Evolutionary conservation across 2,113 vertebrate genomes (phyloP).

Genomic region (Acinonyx jubatus): DNA sequence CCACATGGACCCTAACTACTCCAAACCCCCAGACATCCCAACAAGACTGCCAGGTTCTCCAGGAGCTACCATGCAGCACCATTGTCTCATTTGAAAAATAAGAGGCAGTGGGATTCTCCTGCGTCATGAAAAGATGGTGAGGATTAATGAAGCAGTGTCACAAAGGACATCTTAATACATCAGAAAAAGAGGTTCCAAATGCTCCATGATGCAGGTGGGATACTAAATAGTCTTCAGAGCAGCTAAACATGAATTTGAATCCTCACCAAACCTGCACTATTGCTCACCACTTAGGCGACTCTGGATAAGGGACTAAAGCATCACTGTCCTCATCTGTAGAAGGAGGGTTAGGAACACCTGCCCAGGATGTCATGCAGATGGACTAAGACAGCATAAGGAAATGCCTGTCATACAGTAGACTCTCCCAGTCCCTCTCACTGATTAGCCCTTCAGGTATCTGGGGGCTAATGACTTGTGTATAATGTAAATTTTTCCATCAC

Average conservation of each 20-base stretch:
- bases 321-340: neutral
- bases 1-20: neutral
- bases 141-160: neutral
- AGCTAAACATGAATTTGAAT: neutral
- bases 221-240: neutral
- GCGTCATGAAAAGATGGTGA: neutral
- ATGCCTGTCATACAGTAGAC: neutral
- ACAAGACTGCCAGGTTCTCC: neutral
- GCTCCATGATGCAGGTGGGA: fast-evolving
- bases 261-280: neutral
- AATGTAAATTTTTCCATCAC: neutral
- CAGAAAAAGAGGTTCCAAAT: neutral
- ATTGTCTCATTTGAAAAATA: conserved; percentile 8
- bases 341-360: neutral
- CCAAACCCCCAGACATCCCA: neutral
- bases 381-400: neutral
- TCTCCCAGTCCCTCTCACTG: neutral
- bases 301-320: neutral
- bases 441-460: neutral
- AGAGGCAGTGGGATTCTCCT: neutral
- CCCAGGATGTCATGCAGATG: neutral
- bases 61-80: neutral
- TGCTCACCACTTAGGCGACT: neutral
- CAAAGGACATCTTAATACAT: neutral
- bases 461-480: neutral